These are phyloP conservation scores for Monomorium pharaonis DNA, from an alignment of 1,140 invertebrate genomes.

Conservation along the genomic window DNA sequence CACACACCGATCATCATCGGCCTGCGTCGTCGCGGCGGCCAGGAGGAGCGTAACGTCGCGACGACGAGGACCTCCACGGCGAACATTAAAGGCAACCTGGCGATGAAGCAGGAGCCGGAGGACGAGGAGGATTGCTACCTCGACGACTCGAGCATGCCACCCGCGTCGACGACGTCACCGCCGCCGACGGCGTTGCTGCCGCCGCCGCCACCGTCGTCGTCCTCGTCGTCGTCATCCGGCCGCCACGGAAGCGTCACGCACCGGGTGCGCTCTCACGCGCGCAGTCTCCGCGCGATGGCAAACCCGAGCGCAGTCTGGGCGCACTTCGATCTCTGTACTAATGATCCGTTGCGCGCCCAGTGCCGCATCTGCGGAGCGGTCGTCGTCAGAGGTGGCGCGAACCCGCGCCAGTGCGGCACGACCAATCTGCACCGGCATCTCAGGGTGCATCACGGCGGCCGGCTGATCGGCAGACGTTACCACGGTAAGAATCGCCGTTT, in stretches of 20 bases:
- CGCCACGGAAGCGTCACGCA: conserved; percentile 52
- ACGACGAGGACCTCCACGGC: conserved; percentile 49
- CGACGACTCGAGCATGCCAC: conserved; percentile 69
- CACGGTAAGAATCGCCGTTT: conserved; percentile 80
- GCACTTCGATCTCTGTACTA: conserved; percentile 82
- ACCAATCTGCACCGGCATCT: conserved; percentile 84
- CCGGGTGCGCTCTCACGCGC: conserved; percentile 82
- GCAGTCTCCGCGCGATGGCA: conserved; percentile 82
- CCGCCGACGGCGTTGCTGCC: conserved; percentile 58
- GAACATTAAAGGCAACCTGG: conserved; percentile 40
- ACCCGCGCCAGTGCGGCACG: conserved; percentile 84
- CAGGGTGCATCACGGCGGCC: conserved; percentile 83
- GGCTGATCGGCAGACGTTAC: conserved; percentile 83
- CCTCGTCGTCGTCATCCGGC: conserved; percentile 10
- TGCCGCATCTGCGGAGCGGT: conserved; percentile 84
- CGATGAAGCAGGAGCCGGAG: conserved; percentile 82
- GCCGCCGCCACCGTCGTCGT: not conserved
- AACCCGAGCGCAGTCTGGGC: conserved; percentile 85
- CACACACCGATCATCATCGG: not conserved
- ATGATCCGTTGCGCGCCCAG: conserved; percentile 82
- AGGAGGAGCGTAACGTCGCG: conserved; percentile 24
- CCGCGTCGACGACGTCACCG: conserved; percentile 42
- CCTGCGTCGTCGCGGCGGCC: not conserved
- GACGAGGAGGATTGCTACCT: conserved; percentile 79
- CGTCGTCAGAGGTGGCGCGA: conserved; percentile 83